A percentile compares a stretch with the other conserved stretches of the same genome.
Evolutionary conservation across 2,888 invertebrate genomes (phyloP).

Genomic region (Ormyrus rosae): DNA sequence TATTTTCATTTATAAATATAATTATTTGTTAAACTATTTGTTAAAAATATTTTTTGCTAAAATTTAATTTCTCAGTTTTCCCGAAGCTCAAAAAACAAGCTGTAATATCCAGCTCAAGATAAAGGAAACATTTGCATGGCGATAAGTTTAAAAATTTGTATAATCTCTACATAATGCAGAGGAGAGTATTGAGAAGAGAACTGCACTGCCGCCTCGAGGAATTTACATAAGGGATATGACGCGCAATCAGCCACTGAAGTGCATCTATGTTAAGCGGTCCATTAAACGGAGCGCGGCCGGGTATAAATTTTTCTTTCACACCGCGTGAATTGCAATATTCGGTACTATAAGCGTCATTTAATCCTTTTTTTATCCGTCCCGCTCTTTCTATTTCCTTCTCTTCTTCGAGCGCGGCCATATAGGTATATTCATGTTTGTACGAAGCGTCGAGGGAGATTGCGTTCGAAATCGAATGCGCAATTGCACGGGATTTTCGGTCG

Average conservation of each 20-base stretch:
- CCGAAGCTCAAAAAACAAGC: too few relatives aligned
- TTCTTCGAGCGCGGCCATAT: background rate
- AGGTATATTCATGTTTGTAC: constrained; percentile 18
- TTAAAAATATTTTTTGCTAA: background rate
- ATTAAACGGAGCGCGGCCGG: background rate
- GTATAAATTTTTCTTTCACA: constrained; percentile 5
- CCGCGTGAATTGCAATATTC: constrained; percentile 1
- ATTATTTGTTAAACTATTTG: background rate
- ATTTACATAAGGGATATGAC: constrained; percentile 29
- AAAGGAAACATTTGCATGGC: too few relatives aligned
- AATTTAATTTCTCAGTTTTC: too few relatives aligned
- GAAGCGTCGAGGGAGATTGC: constrained; percentile 37
- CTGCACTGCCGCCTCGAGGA: background rate
- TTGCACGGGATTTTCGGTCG: constrained; percentile 30
- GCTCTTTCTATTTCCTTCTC: background rate
- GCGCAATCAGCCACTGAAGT: constrained; percentile 25
- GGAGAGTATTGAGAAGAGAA: too few relatives aligned
- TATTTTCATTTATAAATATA: background rate
- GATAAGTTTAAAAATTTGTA: background rate
- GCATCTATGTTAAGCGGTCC: constrained; percentile 26
- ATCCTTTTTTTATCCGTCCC: background rate
- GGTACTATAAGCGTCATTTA: background rate
- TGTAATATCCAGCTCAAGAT: too few relatives aligned
- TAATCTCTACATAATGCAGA: too few relatives aligned
- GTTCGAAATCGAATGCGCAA: constrained; percentile 30